Conservation (phyloP, 2,888 invertebrate genomes). For the Lasioglossum calceatum region DNA sequence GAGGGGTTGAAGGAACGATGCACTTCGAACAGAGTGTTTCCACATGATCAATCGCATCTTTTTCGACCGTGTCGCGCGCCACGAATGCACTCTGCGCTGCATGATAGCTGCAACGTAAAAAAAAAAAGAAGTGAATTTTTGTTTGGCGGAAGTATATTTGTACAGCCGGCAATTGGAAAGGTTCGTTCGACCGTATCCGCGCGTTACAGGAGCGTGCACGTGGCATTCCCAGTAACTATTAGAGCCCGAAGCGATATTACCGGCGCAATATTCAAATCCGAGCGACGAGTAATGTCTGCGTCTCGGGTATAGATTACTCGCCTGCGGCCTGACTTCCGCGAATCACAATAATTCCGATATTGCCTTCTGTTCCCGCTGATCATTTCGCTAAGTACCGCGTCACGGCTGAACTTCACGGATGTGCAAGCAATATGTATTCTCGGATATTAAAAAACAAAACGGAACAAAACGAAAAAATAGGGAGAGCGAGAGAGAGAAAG, state of each 20-base stretch:
- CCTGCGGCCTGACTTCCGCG: constrained; percentile 79
- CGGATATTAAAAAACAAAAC: constrained; percentile 50
- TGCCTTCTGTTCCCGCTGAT: constrained; percentile 82
- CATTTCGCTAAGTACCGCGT: constrained; percentile 80
- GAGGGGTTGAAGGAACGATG: not conserved
- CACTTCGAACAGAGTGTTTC: not conserved
- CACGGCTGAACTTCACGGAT: constrained; percentile 68
- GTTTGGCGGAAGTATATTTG: not conserved
- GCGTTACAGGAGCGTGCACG: constrained; percentile 69
- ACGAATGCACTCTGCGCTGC: not conserved
- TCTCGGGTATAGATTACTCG: constrained; percentile 82
- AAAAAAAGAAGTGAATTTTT: not conserved
- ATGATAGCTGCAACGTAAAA: not conserved
- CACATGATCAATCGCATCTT: not conserved
- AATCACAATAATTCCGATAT: constrained; percentile 84
- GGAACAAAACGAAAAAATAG: constrained; percentile 33
- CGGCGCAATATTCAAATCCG: constrained; percentile 83
- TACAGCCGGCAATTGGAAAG: constrained; percentile 2
- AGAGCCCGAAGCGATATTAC: constrained; percentile 82
- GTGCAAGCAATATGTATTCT: constrained; percentile 64
- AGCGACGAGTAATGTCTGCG: constrained; percentile 80
- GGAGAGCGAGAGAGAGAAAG: not conserved
- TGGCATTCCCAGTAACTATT: constrained; percentile 82
- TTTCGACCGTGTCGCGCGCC: not conserved
- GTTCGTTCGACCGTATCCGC: not conserved